phyloP scores from a whole-genome alignment of 2,888 invertebrate genomes.

The Oxytorus armatus region DNA sequence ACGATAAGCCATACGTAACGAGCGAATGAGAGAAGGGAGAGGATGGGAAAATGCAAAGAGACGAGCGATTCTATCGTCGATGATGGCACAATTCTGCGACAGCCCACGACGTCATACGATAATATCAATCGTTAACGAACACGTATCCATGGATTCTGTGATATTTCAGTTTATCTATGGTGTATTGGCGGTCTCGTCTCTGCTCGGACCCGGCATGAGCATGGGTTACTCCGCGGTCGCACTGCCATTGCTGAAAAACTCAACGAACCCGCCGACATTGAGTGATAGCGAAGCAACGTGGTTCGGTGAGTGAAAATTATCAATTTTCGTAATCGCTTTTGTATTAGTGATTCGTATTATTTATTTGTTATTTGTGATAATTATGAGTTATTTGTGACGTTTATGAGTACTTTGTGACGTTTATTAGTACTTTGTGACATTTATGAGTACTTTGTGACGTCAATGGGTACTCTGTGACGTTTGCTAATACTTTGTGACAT shows the following conservation, averaged over 20 bases:
- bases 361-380: too few species aligned
- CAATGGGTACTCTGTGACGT: too few species aligned
- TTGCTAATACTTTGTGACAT: too few species aligned
- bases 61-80: conserved; percentile 33
- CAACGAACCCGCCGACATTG: conserved; percentile 74
- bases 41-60: conserved; percentile 24
- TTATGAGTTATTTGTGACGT: too few species aligned
- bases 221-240: conserved; percentile 80
- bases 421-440: too few species aligned
- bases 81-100: conserved; percentile 15
- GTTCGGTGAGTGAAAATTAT: conserved; percentile 83
- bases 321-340: too few species aligned
- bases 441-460: too few species aligned
- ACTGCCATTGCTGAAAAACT: conserved; percentile 75
- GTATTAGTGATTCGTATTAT: too few species aligned
- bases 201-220: conserved; percentile 71
- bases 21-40: conserved; percentile 38
- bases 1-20: conserved; percentile 47
- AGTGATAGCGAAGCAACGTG: conserved; percentile 83
- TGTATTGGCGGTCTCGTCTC: conserved; percentile 60
- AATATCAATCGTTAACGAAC: conserved; percentile 8
- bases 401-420: too few species aligned
- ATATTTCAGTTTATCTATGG: conserved; percentile 68
- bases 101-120: neutral
- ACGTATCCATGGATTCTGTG: conserved; percentile 49